Percentiles rank a stretch among this genome's conserved stretches.
Conservation (phyloP, 2,888 invertebrate species). For the Brachypalpus laphriformis region DNA sequence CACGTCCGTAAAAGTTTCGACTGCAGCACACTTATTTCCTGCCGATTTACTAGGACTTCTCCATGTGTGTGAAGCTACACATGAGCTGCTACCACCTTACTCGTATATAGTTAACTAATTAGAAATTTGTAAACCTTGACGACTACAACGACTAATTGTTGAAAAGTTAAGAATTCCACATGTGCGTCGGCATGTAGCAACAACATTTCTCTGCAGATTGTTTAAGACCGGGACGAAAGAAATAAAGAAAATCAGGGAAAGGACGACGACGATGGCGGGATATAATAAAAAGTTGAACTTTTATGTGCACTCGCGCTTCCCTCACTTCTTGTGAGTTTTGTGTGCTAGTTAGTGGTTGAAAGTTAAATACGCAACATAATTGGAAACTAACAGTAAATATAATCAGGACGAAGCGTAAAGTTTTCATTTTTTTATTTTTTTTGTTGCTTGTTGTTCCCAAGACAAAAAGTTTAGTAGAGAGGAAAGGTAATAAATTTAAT, state of each 20-base stretch:
- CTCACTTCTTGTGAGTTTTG: neutral
- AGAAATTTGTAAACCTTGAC: slow-evolving; percentile 30
- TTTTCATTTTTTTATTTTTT: neutral
- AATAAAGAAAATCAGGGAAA: slow-evolving; percentile 15
- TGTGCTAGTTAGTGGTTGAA: slow-evolving; percentile 24
- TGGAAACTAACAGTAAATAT: slow-evolving; percentile 58
- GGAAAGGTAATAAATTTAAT: slow-evolving; percentile 43
- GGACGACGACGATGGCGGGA: neutral
- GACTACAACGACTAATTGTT: slow-evolving; percentile 48
- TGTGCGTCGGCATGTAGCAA: neutral
- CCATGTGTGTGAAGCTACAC: neutral
- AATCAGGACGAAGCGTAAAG: slow-evolving; percentile 42
- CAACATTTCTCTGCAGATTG: slow-evolving; percentile 10
- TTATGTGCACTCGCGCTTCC: neutral
- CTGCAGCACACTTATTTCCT: slow-evolving; percentile 13
- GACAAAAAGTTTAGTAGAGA: neutral
- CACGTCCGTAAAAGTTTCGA: slow-evolving; percentile 27
- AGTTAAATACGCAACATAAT: slow-evolving; percentile 60
- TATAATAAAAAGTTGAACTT: slow-evolving; percentile 14
- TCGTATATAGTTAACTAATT: slow-evolving; percentile 29
- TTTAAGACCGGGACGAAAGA: neutral
- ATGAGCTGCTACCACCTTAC: neutral
- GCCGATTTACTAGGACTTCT: neutral
- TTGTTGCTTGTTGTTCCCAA: neutral
- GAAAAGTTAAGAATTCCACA: slow-evolving; percentile 46